Evolutionary conservation across 2,797 vertebrate species (phyloP).

Genomic region (Danio tinwini): DNA sequence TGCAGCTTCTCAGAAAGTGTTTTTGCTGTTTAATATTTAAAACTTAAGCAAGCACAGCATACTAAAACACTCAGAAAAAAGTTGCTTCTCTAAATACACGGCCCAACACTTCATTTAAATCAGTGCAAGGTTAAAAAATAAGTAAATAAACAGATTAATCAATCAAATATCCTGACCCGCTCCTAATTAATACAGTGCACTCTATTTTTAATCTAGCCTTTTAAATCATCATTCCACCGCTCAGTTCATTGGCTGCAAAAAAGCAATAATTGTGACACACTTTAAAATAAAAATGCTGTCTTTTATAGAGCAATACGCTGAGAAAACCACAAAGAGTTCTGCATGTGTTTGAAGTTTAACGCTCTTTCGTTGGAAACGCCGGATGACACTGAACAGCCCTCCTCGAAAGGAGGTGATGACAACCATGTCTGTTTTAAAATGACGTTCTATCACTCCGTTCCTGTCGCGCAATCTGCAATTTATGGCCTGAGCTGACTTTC

Average conservation of each 20-base stretch:
- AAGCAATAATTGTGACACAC: constrained; percentile 24
- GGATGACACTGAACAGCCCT: constrained; percentile 27
- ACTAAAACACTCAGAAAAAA: not conserved
- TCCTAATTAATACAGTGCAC: not conserved
- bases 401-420: constrained; percentile 38
- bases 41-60: constrained; percentile 1
- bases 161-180: too few relatives aligned
- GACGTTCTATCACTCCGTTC: constrained; percentile 21
- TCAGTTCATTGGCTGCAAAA: not conserved
- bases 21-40: not conserved
- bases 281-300: constrained; percentile 29
- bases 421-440: constrained; percentile 42
- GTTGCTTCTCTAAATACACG: not conserved
- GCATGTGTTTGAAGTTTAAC: constrained; percentile 37
- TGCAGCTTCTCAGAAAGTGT: not conserved
- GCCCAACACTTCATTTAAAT: not conserved
- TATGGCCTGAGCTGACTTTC: constrained; percentile 10
- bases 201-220: not conserved
- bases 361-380: not conserved
- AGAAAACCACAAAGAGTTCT: constrained; percentile 36
- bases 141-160: too few relatives aligned
- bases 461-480: constrained; percentile 31
- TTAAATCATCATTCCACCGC: not conserved
- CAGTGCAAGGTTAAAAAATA: too few relatives aligned
- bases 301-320: constrained; percentile 3